Conservation (phyloP, 2,797 vertebrate species). For the Leuciscus waleckii region DNA sequence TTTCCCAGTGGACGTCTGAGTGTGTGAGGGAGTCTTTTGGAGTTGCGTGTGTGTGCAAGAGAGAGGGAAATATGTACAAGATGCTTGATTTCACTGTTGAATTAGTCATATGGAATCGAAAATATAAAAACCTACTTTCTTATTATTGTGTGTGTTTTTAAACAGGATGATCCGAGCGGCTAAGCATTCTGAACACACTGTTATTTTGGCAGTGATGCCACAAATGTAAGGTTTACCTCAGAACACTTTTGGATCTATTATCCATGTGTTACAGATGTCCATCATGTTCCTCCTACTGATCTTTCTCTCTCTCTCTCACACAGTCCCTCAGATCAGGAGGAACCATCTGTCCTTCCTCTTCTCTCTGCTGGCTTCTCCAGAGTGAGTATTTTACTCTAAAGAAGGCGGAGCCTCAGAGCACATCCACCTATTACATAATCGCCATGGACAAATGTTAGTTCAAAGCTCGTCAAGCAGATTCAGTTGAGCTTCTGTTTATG, state of each 20-base stretch:
- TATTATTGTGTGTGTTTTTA: constrained; percentile 33
- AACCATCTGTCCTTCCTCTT: constrained; percentile 89
- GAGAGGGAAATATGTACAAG: neutral
- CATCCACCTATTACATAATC: neutral
- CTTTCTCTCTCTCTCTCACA: constrained; percentile 65
- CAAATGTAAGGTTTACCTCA: constrained; percentile 79
- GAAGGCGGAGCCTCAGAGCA: neutral
- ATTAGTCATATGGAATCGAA: neutral
- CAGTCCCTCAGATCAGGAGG: constrained; percentile 88
- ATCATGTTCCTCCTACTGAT: constrained; percentile 56
- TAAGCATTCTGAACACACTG: constrained; percentile 87
- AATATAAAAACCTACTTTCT: neutral
- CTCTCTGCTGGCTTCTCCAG: constrained; percentile 92
- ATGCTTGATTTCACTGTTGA: neutral
- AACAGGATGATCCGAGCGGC: constrained; percentile 89
- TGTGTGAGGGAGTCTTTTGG: constrained; percentile 41
- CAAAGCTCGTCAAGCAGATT: neutral
- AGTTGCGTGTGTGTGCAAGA: neutral
- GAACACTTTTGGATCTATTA: constrained; percentile 12
- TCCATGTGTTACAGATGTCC: constrained; percentile 11
- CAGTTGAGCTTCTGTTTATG: no score
- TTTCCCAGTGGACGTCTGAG: constrained; percentile 55
- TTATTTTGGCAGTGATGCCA: constrained; percentile 89
- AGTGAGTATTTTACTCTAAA: constrained; percentile 78
- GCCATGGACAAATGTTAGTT: neutral